Conservation (phyloP, 35 echinoderm and acorn worm genomes). For the Apostichopus californicus region DNA sequence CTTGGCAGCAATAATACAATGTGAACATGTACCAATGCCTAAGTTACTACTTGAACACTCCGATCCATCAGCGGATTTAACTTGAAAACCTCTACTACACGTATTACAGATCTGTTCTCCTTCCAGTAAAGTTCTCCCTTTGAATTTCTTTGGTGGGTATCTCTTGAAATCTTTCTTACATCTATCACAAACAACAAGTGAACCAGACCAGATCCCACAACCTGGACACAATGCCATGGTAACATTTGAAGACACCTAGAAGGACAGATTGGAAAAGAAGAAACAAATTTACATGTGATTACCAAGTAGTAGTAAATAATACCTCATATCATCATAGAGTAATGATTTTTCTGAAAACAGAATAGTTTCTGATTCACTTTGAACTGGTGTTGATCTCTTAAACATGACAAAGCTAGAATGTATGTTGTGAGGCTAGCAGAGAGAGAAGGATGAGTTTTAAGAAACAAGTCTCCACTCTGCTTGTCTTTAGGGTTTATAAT, state of each 20-base stretch:
- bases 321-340: no score
- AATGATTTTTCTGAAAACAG: no score
- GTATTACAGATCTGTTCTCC: background rate
- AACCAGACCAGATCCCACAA: background rate
- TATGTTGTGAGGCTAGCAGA: background rate
- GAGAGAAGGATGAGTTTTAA: background rate
- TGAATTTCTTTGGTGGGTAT: background rate
- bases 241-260: background rate
- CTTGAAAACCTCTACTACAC: background rate
- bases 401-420: no score
- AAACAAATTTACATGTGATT: no score
- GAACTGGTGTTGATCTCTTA: no score
- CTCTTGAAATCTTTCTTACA: slow-evolving; percentile 4
- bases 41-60: background rate
- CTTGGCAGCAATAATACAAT: background rate
- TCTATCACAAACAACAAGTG: background rate
- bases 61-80: background rate
- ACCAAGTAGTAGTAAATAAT: no score
- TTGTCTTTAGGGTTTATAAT: background rate
- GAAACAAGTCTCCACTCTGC: background rate
- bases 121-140: background rate
- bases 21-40: background rate
- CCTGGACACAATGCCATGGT: background rate
- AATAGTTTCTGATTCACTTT: no score
- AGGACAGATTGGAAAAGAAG: background rate